These are phyloP conservation scores for Papilio aristodemus DNA, from an alignment of 1,140 invertebrate genomes.

Conservation along the genomic window DNA sequence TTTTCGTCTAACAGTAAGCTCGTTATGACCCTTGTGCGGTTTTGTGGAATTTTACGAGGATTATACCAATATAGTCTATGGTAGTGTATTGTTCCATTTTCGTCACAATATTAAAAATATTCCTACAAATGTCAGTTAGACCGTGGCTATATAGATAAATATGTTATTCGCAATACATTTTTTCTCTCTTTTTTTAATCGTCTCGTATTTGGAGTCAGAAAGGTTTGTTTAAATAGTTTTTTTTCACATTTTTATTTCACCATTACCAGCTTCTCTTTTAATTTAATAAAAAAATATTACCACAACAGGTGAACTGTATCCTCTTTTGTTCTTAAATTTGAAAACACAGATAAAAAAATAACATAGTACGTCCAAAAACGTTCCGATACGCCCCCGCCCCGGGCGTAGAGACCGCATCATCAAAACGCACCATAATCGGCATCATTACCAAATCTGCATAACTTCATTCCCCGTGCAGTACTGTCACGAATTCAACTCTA, in stretches of 20 bases:
- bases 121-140: neutral
- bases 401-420: constrained; percentile 45
- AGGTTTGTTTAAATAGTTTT: too few species aligned
- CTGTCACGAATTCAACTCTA: constrained; percentile 59
- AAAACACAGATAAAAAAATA: neutral
- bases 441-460: constrained; percentile 73
- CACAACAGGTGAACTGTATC: neutral
- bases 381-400: constrained; percentile 10
- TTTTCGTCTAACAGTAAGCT: constrained; percentile 60
- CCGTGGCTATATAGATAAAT: too few species aligned
- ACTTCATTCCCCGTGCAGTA: constrained; percentile 62
- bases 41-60: constrained; percentile 42
- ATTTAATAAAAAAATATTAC: neutral
- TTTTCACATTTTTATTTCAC: too few species aligned
- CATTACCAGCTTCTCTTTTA: neutral
- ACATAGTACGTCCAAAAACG: neutral
- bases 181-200: too few species aligned
- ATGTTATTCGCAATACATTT: too few species aligned
- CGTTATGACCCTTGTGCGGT: constrained; percentile 58
- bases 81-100: too few species aligned
- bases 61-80: constrained; percentile 6
- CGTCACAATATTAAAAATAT: neutral
- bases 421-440: constrained; percentile 57
- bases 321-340: constrained; percentile 3
- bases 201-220: too few species aligned